phyloP scores from a whole-genome alignment of 2,888 invertebrate species.

The Lumbricus terrestris region DNA sequence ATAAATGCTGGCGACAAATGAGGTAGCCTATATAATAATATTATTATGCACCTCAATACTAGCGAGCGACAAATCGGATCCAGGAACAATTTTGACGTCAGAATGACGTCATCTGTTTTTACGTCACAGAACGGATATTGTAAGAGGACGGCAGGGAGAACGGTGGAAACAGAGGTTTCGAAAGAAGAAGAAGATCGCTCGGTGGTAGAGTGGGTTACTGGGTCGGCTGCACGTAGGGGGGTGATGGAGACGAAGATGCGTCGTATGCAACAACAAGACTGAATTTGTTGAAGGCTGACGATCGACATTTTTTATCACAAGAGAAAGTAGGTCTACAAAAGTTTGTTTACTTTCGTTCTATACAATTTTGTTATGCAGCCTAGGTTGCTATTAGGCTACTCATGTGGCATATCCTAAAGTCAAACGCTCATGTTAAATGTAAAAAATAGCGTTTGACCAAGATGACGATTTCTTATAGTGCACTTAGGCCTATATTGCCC shows the following conservation, averaged over 20 bases:
- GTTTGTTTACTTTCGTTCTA: not conserved
- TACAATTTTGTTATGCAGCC: not conserved
- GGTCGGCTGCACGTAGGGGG: not conserved
- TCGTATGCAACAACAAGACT: not conserved
- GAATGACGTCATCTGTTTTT: not conserved
- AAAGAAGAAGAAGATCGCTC: not conserved
- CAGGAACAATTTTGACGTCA: not conserved
- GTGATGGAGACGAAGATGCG: not conserved
- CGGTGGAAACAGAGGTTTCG: not conserved
- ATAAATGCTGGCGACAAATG: too few relatives aligned
- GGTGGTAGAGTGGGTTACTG: too few relatives aligned
- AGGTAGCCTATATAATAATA: too few relatives aligned
- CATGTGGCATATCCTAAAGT: not conserved
- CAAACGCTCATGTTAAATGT: not conserved
- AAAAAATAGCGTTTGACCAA: not conserved
- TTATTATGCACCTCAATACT: too few relatives aligned
- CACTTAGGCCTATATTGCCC: not conserved
- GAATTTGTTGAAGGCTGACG: not conserved
- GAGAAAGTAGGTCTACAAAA: not conserved
- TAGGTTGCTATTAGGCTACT: too few relatives aligned
- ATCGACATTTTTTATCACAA: not conserved
- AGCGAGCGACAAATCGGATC: not conserved
- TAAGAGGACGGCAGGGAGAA: not conserved
- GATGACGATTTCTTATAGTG: not conserved
- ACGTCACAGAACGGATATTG: not conserved